These are phyloP conservation scores for Hesperia comma DNA, from an alignment of 2,888 invertebrate genomes.

Conservation along the genomic window DNA sequence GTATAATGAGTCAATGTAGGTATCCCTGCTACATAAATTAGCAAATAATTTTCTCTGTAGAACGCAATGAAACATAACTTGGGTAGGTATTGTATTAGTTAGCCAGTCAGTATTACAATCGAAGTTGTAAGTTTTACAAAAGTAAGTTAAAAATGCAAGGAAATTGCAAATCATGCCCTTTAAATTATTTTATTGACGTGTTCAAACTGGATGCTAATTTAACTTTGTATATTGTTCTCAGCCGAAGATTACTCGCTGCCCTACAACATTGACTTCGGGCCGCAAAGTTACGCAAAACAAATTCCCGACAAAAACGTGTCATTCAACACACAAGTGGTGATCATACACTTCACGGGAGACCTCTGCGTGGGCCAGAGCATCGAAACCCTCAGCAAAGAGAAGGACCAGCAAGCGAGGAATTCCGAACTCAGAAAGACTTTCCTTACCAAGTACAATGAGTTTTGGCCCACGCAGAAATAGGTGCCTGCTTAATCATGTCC, in stretches of 20 bases:
- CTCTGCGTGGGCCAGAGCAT: conserved; percentile 80
- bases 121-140: too few species aligned
- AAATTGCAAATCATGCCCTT: too few species aligned
- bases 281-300: conserved; percentile 67
- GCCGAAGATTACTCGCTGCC: conserved; percentile 62
- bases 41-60: too few species aligned
- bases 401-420: conserved; percentile 86
- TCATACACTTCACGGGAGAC: conserved; percentile 86
- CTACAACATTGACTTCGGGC: conserved; percentile 65
- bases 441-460: conserved; percentile 76
- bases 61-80: too few species aligned
- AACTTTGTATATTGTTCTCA: conserved; percentile 40
- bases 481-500: conserved; percentile 26
- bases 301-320: conserved; percentile 75
- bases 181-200: too few species aligned
- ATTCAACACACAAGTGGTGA: conserved; percentile 84
- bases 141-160: too few species aligned
- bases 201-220: background rate
- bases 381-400: conserved; percentile 85
- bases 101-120: too few species aligned
- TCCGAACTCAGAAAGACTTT: conserved; percentile 85
- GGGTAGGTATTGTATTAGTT: too few species aligned
- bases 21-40: too few species aligned
- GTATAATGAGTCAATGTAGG: too few species aligned
- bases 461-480: conserved; percentile 76